A percentile compares a stretch with the other conserved stretches of the same genome.
Evolutionary conservation across 2,113 vertebrate species (phyloP).

Genomic region (Sturnus vulgaris): DNA sequence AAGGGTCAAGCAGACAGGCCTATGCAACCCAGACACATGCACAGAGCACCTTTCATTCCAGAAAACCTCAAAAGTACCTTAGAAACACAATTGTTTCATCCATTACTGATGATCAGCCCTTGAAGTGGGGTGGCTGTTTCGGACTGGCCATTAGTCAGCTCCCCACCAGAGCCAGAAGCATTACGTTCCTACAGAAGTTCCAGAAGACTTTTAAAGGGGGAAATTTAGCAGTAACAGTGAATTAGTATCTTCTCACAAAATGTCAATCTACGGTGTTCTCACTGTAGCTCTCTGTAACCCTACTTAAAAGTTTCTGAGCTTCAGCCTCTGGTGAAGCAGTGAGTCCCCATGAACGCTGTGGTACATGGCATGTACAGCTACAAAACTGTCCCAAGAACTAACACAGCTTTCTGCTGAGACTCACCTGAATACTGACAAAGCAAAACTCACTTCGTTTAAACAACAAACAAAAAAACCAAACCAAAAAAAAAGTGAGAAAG

Average conservation of each 20-base stretch:
- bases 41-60: neutral
- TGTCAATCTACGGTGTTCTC: neutral
- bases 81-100: neutral
- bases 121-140: neutral
- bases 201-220: neutral
- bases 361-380: neutral
- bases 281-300: neutral
- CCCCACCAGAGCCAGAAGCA: neutral
- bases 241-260: neutral
- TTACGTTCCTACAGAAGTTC: neutral
- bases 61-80: conserved; percentile 4
- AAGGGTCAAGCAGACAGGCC: neutral
- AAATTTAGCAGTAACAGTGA: neutral
- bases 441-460: neutral
- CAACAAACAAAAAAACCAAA: neutral
- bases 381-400: neutral
- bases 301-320: neutral
- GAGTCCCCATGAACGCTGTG: neutral
- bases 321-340: neutral
- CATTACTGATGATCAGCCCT: neutral
- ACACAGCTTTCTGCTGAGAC: neutral
- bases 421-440: neutral
- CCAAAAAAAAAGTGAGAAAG: neutral
- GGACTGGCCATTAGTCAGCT: neutral
- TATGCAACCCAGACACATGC: neutral